phyloP scores from a whole-genome alignment of 2,113 vertebrate species.

The cattle (Bos taurus) region ARS-UCD2.0 NC_037338.1:63226001-63226500 shows the following conservation, averaged over 20 bases:
- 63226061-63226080: not conserved
- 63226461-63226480: not conserved
- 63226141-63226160: not conserved
- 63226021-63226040: not conserved
- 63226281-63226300: not conserved
- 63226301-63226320: not conserved
- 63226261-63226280: not conserved
- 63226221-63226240: not conserved
- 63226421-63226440: not conserved
- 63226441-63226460: not conserved
- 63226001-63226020: not conserved
- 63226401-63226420: not conserved
- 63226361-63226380: not conserved
- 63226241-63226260: not conserved
- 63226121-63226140: not conserved
- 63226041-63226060: not conserved
- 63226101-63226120: not conserved
- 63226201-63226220: not conserved
- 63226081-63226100: not conserved
- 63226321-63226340: rapidly evolving
- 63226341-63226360: not conserved
- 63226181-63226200: not conserved
- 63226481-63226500: not conserved
- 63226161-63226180: not conserved
- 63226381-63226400: rapidly evolving